Conservation (phyloP, 2,797 vertebrate genomes). For the Cossypha polioptera region DNA sequence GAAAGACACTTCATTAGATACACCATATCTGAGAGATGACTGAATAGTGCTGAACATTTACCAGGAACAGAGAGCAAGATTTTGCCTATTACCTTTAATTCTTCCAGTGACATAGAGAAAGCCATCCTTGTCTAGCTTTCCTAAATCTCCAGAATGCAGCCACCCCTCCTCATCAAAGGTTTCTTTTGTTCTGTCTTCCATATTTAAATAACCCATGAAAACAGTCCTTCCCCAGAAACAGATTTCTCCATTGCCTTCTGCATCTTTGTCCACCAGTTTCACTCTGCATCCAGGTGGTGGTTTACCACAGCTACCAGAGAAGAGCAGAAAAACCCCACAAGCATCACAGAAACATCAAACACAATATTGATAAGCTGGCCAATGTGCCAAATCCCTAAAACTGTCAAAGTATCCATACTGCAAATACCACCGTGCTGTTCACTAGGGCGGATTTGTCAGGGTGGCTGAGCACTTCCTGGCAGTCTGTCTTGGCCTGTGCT, state of each 20-base stretch:
- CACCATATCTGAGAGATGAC: background rate
- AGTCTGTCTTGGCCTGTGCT: background rate
- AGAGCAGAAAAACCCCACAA: background rate
- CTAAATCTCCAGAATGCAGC: constrained; percentile 86
- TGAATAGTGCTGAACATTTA: background rate
- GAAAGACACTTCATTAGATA: background rate
- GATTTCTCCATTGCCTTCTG: constrained; percentile 81
- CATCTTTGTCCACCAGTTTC: constrained; percentile 79
- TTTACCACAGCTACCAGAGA: constrained; percentile 81
- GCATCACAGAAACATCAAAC: background rate
- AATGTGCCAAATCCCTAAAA: background rate
- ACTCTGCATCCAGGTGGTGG: constrained; percentile 82
- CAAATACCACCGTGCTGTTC: background rate
- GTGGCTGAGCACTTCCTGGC: background rate
- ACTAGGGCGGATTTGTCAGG: background rate
- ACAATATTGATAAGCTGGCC: background rate
- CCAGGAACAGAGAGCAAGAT: background rate
- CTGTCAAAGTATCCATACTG: background rate
- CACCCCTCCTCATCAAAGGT: constrained; percentile 84
- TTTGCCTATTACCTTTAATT: constrained; percentile 81
- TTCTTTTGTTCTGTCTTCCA: constrained; percentile 85
- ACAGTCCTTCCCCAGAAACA: constrained; percentile 88
- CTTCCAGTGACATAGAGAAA: constrained; percentile 88
- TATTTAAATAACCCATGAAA: constrained; percentile 91
- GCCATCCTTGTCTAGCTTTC: constrained; percentile 81